A percentile compares a stretch with the other conserved stretches of the same genome.
These are phyloP conservation scores for Yasuhikotakia modesta DNA, from an alignment of 2,797 vertebrate genomes.

Conservation along the genomic window DNA sequence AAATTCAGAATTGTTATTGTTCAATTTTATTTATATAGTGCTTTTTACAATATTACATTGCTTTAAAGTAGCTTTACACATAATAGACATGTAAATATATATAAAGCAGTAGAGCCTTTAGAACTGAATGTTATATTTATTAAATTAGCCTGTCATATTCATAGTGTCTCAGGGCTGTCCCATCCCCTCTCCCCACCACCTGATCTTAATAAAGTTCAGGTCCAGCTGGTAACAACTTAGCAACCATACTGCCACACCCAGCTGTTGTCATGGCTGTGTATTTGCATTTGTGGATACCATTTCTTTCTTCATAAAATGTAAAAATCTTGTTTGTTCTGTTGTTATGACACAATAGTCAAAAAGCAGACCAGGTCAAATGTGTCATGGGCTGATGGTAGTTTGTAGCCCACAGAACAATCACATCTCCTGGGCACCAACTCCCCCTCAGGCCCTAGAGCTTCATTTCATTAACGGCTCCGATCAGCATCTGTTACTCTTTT, in stretches of 20 bases:
- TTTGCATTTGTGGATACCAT: neutral
- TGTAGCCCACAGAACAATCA: slow-evolving; percentile 22
- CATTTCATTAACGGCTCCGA: slow-evolving; percentile 71
- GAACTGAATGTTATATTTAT: too few species aligned
- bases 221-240: too few species aligned
- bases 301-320: neutral
- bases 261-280: neutral
- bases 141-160: too few species aligned
- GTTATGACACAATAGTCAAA: slow-evolving; percentile 61
- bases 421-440: neutral
- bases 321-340: neutral
- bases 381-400: slow-evolving; percentile 3
- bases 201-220: too few species aligned
- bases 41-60: too few species aligned
- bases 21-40: too few species aligned
- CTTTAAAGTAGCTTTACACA: too few species aligned
- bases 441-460: slow-evolving; percentile 48
- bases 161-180: too few species aligned
- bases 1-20: too few species aligned
- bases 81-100: too few species aligned
- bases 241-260: neutral
- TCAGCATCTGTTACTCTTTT: slow-evolving; percentile 51
- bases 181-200: too few species aligned
- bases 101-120: too few species aligned
- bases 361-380: neutral